A percentile compares a stretch with the other conserved stretches of the same genome.
These are phyloP conservation scores for Helicoverpa assulta DNA, from an alignment of 2,888 invertebrate species.

Conservation along the genomic window DNA sequence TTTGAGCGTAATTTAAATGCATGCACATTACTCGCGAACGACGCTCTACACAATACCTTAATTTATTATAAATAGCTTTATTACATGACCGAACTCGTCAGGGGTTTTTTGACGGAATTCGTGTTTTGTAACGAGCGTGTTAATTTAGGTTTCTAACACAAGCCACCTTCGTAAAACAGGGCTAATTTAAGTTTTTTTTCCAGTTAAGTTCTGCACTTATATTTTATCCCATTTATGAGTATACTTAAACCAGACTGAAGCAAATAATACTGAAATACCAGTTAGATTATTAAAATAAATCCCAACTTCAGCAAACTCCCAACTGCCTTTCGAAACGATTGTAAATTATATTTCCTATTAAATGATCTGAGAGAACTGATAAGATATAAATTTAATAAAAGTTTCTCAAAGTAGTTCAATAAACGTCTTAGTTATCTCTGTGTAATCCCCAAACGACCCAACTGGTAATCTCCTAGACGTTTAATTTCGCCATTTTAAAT, in stretches of 20 bases:
- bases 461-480: conserved; percentile 80
- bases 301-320: conserved; percentile 47
- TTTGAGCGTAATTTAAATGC: conserved; percentile 86
- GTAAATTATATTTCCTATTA: conserved; percentile 72
- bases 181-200: conserved; percentile 8
- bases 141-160: conserved; percentile 16
- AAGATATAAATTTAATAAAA: conserved; percentile 75
- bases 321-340: conserved; percentile 54
- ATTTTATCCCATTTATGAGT: conserved; percentile 2
- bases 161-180: neutral
- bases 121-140: conserved; percentile 26
- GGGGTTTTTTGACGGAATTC: conserved; percentile 44
- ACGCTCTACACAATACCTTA: conserved; percentile 76
- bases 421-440: conserved; percentile 78
- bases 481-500: conserved; percentile 84
- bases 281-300: conserved; percentile 45
- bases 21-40: conserved; percentile 79
- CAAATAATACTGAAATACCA: conserved; percentile 33
- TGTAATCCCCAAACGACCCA: conserved; percentile 78
- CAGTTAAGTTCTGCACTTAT: neutral
- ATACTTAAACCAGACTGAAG: conserved; percentile 17
- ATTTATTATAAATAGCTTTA: conserved; percentile 82
- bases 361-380: conserved; percentile 65
- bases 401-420: conserved; percentile 76
- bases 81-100: conserved; percentile 66